Evolutionary conservation across 37 sponge, comb jelly and placozoan genomes (phyloP).

Genomic region (Spongia lamella): DNA sequence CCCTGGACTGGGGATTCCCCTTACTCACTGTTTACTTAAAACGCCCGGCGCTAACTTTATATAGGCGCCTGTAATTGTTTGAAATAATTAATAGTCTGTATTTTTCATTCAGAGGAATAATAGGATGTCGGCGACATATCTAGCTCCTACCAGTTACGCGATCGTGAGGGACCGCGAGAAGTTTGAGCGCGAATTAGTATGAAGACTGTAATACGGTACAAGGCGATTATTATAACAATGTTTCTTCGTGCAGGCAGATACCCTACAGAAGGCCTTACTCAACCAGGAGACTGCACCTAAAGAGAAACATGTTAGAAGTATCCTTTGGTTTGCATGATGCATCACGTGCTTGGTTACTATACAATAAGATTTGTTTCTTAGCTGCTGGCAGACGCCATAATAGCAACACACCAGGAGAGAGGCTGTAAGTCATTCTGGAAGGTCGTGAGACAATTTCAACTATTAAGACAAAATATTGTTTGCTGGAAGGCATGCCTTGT

Average conservation of each 20-base stretch:
- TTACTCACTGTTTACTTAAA: too few relatives aligned
- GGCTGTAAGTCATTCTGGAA: slow-evolving; percentile 77
- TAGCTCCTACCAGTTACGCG: slow-evolving; percentile 42
- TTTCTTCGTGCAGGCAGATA: slow-evolving; percentile 51
- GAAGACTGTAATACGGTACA: background rate
- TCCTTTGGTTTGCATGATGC: too few relatives aligned
- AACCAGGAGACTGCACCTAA: slow-evolving; percentile 70
- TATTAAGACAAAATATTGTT: slow-evolving; percentile 34
- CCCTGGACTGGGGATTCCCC: too few relatives aligned
- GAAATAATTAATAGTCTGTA: too few relatives aligned
- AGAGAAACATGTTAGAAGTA: slow-evolving; percentile 89
- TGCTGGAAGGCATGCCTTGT: slow-evolving; percentile 90
- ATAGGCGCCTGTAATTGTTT: too few relatives aligned
- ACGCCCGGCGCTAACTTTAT: too few relatives aligned
- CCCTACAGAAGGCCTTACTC: slow-evolving; percentile 68
- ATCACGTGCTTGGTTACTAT: too few relatives aligned
- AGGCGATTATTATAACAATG: background rate
- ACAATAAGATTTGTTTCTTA: too few relatives aligned
- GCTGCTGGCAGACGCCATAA: slow-evolving; percentile 51
- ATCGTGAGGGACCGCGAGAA: slow-evolving; percentile 59
- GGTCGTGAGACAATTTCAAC: slow-evolving; percentile 44
- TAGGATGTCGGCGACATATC: background rate
- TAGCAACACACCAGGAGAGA: slow-evolving; percentile 83
- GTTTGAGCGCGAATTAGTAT: slow-evolving; percentile 84
- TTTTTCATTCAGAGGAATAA: too few relatives aligned